Percentiles rank a stretch among this genome's conserved stretches.
Evolutionary conservation across 2,888 invertebrate species (phyloP).

Genomic region (Bellardia pandia): DNA sequence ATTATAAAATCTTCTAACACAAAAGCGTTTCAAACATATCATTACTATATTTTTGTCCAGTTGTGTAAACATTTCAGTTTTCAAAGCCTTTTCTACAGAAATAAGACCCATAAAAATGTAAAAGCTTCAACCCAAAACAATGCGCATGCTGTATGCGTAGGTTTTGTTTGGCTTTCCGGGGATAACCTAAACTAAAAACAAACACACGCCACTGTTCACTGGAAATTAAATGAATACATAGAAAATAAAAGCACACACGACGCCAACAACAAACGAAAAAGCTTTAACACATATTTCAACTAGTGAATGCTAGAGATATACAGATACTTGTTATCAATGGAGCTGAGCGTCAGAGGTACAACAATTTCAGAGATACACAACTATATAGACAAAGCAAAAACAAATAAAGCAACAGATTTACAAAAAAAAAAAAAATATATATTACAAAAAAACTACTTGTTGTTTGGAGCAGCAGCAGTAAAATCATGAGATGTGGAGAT

Average conservation of each 20-base stretch:
- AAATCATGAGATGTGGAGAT: conserved; percentile 36
- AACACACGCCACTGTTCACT: conserved; percentile 45
- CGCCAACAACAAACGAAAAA: conserved; percentile 6
- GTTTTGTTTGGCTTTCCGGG: background rate
- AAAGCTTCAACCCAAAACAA: conserved; percentile 48
- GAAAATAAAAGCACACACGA: background rate
- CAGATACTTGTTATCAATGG: conserved; percentile 44
- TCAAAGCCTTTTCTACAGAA: conserved; percentile 1
- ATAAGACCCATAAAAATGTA: background rate
- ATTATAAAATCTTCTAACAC: too few species aligned
- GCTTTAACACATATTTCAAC: conserved; percentile 47
- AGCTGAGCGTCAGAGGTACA: conserved; percentile 40
- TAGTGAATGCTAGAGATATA: background rate
- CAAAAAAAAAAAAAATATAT: conserved; percentile 14
- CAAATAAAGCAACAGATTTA: conserved; percentile 54
- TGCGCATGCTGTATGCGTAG: conserved; percentile 62
- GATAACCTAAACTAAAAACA: background rate
- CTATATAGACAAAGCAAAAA: too few species aligned
- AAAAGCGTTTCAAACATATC: too few species aligned
- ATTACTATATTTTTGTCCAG: background rate
- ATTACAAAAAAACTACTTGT: conserved; percentile 46
- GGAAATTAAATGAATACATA: conserved; percentile 20
- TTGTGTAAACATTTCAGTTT: conserved; percentile 7
- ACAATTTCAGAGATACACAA: conserved; percentile 17
- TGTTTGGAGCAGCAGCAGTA: conserved; percentile 40